phyloP scores from a whole-genome alignment of 2,113 vertebrate species.

The Phodopus roborovskii region DNA sequence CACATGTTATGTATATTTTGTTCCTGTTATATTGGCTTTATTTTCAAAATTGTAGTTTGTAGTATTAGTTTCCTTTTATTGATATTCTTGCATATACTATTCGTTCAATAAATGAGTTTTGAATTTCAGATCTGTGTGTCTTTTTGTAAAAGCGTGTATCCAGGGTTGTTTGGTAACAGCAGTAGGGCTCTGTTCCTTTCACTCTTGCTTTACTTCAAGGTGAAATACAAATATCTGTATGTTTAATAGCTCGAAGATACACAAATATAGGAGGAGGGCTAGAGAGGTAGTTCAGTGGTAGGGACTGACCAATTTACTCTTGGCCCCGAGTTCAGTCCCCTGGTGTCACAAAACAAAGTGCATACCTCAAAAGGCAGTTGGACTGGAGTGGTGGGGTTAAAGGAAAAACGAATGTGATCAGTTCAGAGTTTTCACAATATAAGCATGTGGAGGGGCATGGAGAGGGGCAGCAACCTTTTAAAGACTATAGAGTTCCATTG shows the following conservation, averaged over 20 bases:
- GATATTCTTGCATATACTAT: slow-evolving; percentile 87
- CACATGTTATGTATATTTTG: slow-evolving; percentile 88
- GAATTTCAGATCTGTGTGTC: slow-evolving; percentile 86
- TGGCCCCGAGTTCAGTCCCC: neutral
- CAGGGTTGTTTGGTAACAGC: slow-evolving; percentile 24
- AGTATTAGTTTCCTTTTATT: slow-evolving; percentile 89
- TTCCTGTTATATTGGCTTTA: slow-evolving; percentile 90
- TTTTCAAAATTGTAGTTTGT: slow-evolving; percentile 89
- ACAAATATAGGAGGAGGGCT: neutral
- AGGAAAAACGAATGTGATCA: slow-evolving; percentile 28
- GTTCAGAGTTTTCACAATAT: slow-evolving; percentile 33
- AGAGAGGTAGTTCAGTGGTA: neutral
- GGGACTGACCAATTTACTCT: neutral
- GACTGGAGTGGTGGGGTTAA: neutral
- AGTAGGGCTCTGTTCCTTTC: slow-evolving; percentile 12
- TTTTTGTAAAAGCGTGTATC: slow-evolving; percentile 76
- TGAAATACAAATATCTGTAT: neutral
- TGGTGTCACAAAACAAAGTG: neutral
- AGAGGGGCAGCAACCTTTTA: neutral
- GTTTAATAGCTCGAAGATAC: slow-evolving; percentile 36
- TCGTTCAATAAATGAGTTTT: slow-evolving; percentile 88
- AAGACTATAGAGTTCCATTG: neutral
- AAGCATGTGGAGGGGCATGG: slow-evolving; percentile 3
- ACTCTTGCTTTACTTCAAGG: slow-evolving; percentile 56
- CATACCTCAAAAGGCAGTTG: neutral